phyloP scores from a whole-genome alignment of 2,113 vertebrate genomes.

The Sarotherodon lohbergeri region DNA sequence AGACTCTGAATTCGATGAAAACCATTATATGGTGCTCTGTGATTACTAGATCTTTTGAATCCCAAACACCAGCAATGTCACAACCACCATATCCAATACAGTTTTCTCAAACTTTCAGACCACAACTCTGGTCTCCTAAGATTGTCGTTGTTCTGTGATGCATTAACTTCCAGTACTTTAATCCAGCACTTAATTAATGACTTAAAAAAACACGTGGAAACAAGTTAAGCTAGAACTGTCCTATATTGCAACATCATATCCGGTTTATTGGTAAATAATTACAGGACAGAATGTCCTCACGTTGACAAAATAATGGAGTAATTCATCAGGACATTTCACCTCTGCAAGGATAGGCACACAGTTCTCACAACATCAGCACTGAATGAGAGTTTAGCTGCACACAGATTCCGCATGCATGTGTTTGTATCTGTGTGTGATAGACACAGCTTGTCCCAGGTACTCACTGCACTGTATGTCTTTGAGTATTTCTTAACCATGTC shows the following conservation, averaged over 20 bases:
- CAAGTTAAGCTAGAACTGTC: neutral
- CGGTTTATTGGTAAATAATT: neutral
- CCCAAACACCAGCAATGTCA: neutral
- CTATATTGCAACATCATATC: neutral
- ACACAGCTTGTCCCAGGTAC: neutral
- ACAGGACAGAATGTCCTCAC: neutral
- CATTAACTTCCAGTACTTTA: neutral
- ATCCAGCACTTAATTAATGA: neutral
- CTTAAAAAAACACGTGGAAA: neutral
- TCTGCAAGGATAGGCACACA: neutral
- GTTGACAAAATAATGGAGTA: neutral
- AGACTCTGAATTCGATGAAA: neutral
- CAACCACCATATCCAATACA: neutral
- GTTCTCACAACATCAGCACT: neutral
- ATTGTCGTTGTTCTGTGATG: neutral
- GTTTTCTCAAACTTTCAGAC: neutral
- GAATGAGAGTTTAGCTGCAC: neutral
- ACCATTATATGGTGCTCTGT: neutral
- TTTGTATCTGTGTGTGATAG: neutral
- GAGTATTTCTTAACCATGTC: conserved; percentile 37
- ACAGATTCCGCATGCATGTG: neutral
- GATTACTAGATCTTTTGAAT: neutral
- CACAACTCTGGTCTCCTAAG: neutral
- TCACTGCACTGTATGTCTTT: neutral
- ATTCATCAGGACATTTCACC: neutral